Base-by-base conservation (phyloP, 2,797 vertebrate genomes). In the Limosa lapponica region DNA sequence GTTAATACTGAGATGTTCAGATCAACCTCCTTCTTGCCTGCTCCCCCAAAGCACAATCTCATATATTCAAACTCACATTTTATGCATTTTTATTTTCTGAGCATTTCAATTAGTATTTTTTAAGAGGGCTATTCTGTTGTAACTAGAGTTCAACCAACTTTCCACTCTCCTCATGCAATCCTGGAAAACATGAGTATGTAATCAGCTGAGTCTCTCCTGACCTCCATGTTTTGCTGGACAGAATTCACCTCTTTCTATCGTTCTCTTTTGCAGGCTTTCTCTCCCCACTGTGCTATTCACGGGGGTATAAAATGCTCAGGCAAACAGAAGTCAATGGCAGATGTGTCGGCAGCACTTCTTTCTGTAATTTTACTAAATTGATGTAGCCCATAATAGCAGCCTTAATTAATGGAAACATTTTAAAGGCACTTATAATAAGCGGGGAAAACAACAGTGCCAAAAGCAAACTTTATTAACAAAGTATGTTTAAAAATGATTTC, bases 301-400 rank as follows among this genome's bases (percentile, higher is more conserved):
- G 0, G 51, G 94, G 88, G 96, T 95, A 96, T 95, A 94, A 95
- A 95, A 91, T 73, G 77, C 65, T 94, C 93, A 95, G 78, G 95
- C 95, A 94, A 77, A 93, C 94, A 97, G 96, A 95, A 94, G 89
- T 90, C 77, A 57, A 91, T 77, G 92, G 93, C 96, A 84, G 89
- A 96, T 97, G 72, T 73, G 82, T 95, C 79, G 17, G 70, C 78
- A 90, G 44, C 87, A 90, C 82, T 93, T 89, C 93, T 87, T 95
- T 95, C 86, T 73, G 92, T 87, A 89, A 95, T 87, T 92, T 84
- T 91, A 57, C 77, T 94, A 92, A 95, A 93, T 82, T 92, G 78
- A 94, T 93, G 89, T 88, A 82, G 70, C 83, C 81, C 81, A 94
- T 96, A 93, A 97, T 91, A 95, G 37, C 83, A 86, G 84, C 32